phyloP scores from a whole-genome alignment of 2,888 invertebrate genomes.

The Sturmia bella region DNA sequence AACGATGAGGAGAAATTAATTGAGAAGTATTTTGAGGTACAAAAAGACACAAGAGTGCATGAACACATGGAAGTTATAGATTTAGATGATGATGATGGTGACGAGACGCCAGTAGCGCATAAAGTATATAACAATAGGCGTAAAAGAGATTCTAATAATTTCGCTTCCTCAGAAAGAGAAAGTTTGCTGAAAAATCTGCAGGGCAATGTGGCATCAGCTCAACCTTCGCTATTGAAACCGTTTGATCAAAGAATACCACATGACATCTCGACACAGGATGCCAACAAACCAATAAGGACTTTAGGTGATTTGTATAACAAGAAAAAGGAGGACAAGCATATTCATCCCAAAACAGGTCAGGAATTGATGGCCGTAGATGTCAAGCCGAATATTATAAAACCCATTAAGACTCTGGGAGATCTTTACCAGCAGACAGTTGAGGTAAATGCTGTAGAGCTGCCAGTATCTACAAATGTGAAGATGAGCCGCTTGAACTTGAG shows the following conservation, averaged over 20 bases:
- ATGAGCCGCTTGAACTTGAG: conserved; percentile 79
- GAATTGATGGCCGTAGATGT: conserved; percentile 49
- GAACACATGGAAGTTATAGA: conserved; percentile 53
- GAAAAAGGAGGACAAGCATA: conserved; percentile 49
- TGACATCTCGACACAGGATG: conserved; percentile 50
- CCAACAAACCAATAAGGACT: conserved; percentile 42
- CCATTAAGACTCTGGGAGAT: conserved; percentile 36
- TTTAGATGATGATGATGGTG: conserved; percentile 60
- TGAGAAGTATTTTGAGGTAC: conserved; percentile 75
- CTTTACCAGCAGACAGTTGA: conserved; percentile 55
- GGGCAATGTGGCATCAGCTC: conserved; percentile 36
- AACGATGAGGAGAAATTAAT: conserved; percentile 77
- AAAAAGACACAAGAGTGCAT: conserved; percentile 58
- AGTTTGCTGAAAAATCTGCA: conserved; percentile 48
- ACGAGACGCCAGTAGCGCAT: conserved; percentile 12
- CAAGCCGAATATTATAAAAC: conserved; percentile 27
- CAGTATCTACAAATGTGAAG: conserved; percentile 74
- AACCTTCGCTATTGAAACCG: conserved; percentile 71
- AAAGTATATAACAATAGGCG: conserved; percentile 31
- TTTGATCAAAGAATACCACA: conserved; percentile 60
- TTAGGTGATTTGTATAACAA: conserved; percentile 58
- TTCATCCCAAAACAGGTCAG: conserved; percentile 36
- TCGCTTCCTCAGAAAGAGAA: conserved; percentile 1
- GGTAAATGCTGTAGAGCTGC: conserved; percentile 45
- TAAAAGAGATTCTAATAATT: conserved; percentile 4